Evolutionary conservation across 2,797 vertebrate genomes (phyloP), one percentile per base, ranked within the genome.

Genomic region (Neomorphus geoffroyi): DNA sequence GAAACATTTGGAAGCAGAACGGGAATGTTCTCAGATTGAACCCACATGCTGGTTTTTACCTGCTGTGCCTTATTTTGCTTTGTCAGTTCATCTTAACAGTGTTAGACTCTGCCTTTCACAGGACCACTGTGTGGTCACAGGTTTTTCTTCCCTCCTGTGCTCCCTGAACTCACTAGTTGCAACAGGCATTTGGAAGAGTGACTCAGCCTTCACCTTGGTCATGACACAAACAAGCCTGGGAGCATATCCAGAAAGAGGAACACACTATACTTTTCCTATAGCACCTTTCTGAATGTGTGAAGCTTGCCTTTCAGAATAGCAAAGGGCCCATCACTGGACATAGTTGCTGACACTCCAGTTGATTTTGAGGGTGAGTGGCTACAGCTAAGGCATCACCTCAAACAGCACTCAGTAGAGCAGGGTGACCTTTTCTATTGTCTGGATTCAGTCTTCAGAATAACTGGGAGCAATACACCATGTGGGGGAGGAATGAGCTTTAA

Each of bases 381-480:
- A 26, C 7, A 83, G 41, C 28, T 64, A 51, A 82, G 50, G 3
- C 24, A 46, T 67, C 22, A 22, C 33, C 88, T 88, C 41, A 67
- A 86, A 61, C 19, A 74, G 24, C 13, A 39, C 24, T 69, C 11
- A 2, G 7, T 33, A 67, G 26, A n/a, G 28, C 32, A 71, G 16
- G 11, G 11, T 71, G 33, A 93, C 54, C 33, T 90, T 90, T 85
- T 53, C 35, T 78, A 6, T 35, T 57, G 11, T 41, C 57, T 37
- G n/a, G 77, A 50, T 75, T 80, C 54, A 69, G 12, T 53, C 50
- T 69, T 88, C 32, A 6, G 41, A 74, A 53, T 67, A 89, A 71
- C 33, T 5, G 1, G 35, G 23, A 64, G 13, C 45, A 50, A 27
- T 69, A 26, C 8, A 50, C n/a, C 6, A 19, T 0, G 1, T 0